Percentiles rank a stretch among this genome's conserved stretches.
Conservation (phyloP, 2,888 invertebrate genomes). For the Tipula confusa region DNA sequence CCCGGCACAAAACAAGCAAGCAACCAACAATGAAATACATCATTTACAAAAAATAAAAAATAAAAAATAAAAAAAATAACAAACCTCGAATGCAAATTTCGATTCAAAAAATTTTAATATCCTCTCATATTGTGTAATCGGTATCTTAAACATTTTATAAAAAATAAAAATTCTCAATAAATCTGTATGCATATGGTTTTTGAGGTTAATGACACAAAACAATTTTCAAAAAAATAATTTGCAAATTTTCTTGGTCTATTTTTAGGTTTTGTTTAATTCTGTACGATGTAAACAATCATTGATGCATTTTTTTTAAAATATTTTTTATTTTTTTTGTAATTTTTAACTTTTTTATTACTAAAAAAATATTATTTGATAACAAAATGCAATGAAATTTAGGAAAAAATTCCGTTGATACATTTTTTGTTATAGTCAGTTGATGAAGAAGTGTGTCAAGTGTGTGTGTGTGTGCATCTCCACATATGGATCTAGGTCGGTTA, state of each 20-base stretch:
- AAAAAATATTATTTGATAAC: background rate
- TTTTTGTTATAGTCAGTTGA: background rate
- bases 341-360: background rate
- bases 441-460: background rate
- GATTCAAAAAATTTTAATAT: background rate
- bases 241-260: background rate
- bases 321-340: background rate
- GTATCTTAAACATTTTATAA: background rate
- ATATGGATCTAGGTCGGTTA: background rate
- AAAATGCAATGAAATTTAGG: background rate
- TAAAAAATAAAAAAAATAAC: background rate
- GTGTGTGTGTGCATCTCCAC: background rate
- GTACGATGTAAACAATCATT: background rate
- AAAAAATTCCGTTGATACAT: background rate
- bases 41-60: too few species aligned
- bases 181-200: background rate
- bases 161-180: background rate
- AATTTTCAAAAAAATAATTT: background rate
- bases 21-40: too few species aligned
- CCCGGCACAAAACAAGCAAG: too few species aligned
- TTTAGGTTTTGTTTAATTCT: background rate
- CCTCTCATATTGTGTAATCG: background rate
- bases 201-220: background rate
- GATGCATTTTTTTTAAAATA: background rate
- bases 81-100: background rate